Percentiles rank a stretch among this genome's conserved stretches.
Evolutionary conservation across 2,888 invertebrate genomes (phyloP).

Genomic region (Hanleya hanleyi): DNA sequence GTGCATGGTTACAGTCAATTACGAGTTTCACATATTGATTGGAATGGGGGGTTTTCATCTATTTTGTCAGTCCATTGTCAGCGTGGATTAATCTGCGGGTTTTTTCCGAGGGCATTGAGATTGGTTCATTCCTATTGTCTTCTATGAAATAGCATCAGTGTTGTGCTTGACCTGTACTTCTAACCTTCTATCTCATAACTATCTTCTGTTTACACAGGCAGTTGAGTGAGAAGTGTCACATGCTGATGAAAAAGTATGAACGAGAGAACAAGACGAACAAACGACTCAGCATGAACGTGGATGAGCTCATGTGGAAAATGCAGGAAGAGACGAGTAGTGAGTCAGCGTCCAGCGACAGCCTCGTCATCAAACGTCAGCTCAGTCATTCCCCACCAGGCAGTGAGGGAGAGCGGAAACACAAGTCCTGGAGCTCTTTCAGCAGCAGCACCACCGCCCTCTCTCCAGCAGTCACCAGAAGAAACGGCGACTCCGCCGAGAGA

Average conservation of each 20-base stretch:
- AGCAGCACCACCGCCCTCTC: slow-evolving; percentile 18
- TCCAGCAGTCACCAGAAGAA: slow-evolving; percentile 44
- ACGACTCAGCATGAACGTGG: slow-evolving; percentile 86
- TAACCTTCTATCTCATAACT: background rate
- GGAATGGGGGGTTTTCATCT: no score
- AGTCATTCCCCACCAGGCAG: slow-evolving; percentile 51
- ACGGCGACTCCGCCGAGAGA: slow-evolving; percentile 39
- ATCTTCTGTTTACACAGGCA: slow-evolving; percentile 75
- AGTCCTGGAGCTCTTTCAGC: background rate
- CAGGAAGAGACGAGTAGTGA: slow-evolving; percentile 50
- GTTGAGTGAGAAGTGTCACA: slow-evolving; percentile 82
- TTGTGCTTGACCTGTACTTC: background rate
- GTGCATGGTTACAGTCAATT: no score
- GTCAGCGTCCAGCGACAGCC: slow-evolving; percentile 50
- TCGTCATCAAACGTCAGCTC: slow-evolving; percentile 43
- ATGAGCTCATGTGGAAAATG: slow-evolving; percentile 90
- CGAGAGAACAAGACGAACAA: slow-evolving; percentile 86
- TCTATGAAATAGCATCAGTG: no score
- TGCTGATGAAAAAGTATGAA: slow-evolving; percentile 78
- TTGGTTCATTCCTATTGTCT: no score
- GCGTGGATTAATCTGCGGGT: no score
- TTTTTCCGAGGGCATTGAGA: no score
- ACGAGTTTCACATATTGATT: no score
- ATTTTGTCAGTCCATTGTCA: no score
- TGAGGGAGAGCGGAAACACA: slow-evolving; percentile 14